These are phyloP conservation scores for Acanthosepion lycidas DNA, from an alignment of 2,888 invertebrate species.

Conservation along the genomic window DNA sequence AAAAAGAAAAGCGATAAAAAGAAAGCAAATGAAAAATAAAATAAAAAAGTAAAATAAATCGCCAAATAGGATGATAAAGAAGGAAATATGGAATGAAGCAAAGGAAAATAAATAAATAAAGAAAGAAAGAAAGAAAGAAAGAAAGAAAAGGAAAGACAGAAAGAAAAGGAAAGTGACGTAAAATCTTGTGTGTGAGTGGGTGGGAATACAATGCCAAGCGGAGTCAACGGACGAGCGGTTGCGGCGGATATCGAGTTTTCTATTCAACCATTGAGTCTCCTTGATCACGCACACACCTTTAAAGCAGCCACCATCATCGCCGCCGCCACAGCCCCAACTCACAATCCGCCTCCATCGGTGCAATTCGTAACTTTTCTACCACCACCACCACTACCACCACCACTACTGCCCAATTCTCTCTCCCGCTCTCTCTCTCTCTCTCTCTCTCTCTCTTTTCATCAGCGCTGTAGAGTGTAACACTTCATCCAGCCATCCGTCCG, in stretches of 20 bases:
- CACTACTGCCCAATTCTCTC: not conserved
- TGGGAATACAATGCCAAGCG: not conserved
- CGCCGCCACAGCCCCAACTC: not conserved
- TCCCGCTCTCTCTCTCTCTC: not conserved
- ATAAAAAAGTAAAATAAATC: too few relatives aligned
- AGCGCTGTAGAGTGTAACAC: not conserved
- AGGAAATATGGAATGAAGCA: not conserved
- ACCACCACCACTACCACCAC: not conserved
- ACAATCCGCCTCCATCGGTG: not conserved
- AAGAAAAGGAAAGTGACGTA: not conserved
- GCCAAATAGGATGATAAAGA: too few relatives aligned
- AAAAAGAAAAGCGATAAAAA: too few relatives aligned
- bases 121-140: not conserved
- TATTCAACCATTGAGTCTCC: not conserved
- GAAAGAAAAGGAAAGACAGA: not conserved
- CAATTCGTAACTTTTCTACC: not conserved
- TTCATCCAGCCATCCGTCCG: not conserved
- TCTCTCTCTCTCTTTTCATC: not conserved
- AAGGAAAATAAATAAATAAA: not conserved
- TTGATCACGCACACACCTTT: constrained; percentile 22
- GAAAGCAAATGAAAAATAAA: too few relatives aligned
- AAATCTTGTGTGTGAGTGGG: not conserved
- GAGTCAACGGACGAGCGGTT: constrained; percentile 4
- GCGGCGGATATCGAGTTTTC: constrained; percentile 33
- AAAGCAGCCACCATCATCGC: not conserved